Evolutionary conservation across 2,888 invertebrate genomes (phyloP), one percentile per base, ranked within the genome.

Genomic region (Petrolisthes cinctipes): DNA sequence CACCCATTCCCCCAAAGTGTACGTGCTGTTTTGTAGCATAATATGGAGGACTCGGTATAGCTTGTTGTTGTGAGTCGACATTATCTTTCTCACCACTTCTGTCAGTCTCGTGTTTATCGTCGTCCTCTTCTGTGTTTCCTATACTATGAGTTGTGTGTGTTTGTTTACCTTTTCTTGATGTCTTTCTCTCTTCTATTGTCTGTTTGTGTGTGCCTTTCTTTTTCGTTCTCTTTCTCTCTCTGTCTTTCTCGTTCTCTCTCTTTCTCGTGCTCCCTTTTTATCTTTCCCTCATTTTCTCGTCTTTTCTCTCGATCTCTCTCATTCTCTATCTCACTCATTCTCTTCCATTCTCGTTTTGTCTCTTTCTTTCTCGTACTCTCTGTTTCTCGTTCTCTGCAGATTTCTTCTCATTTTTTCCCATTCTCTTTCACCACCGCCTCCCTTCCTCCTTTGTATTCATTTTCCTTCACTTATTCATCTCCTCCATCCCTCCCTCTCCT

Each of bases 31-130:
- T 37, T 37, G 37, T 37, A 37, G 37, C 2, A 0, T 37, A 37
- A 1, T 37, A 1, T 37, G 37, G 37, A 37, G 37, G 37, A 37
- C 37, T 37, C 37, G 37, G 37, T 37, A 37, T 37, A 37, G 37
- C 37, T 2, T 37, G 2, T 37, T 37, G 37, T 37, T 37, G 37
- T 37, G 2, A 37, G 37, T 37, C 37, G 37, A 37, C 37, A 37
- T 37, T 37, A 37, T 37, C 37, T 37, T 51, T 82, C 86, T 82
- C 82, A 82, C 86, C 75, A 75, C 82, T 86, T 86, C 82, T 82
- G 86, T 86, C 86, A 82, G 81, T 51, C 37, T 71, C 80, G 57
- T 73, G 86, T 82, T 86, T 86, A 82, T 81, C 71, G 51, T 61
- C 66, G n/a, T 37, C 57, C n/a, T 51, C 68, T 75, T 71, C 81